phyloP scores from a whole-genome alignment of 2,113 vertebrate species.

The Brachypodius melanocephalos region DNA sequence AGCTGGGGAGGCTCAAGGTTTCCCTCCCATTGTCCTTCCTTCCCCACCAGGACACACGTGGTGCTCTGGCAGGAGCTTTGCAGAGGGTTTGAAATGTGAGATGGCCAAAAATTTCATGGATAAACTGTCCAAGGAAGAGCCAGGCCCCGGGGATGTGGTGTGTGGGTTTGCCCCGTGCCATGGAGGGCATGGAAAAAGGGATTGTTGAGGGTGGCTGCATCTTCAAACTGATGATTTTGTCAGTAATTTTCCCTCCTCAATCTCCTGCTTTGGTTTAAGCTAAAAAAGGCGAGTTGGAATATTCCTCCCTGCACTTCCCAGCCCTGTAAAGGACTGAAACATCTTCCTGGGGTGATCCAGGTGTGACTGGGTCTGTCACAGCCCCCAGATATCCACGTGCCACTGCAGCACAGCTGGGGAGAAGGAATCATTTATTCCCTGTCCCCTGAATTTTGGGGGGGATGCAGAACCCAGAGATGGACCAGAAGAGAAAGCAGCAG shows the following conservation, averaged over 20 bases:
- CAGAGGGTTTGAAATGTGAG: background rate
- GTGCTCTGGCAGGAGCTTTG: background rate
- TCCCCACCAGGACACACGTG: background rate
- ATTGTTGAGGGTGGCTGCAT: background rate
- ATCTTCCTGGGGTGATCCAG: accelerated
- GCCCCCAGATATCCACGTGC: accelerated
- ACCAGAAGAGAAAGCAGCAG: background rate
- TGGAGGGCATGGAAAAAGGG: accelerated
- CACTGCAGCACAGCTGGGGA: background rate
- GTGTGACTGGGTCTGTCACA: background rate
- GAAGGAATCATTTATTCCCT: accelerated
- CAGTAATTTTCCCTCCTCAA: accelerated
- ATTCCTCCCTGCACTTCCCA: background rate
- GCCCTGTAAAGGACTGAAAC: background rate
- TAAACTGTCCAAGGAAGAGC: background rate
- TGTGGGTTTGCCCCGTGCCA: accelerated
- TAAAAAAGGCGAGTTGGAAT: accelerated
- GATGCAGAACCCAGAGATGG: background rate
- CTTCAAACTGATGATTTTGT: accelerated
- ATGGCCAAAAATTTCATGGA: background rate
- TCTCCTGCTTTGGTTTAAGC: background rate
- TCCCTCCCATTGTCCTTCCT: accelerated
- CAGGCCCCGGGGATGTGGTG: background rate
- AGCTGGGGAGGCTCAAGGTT: background rate
- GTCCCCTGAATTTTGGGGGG: background rate